These are phyloP conservation scores for Rhinolophus sinicus DNA, from an alignment of 2,113 vertebrate species.

Conservation along the genomic window DNA sequence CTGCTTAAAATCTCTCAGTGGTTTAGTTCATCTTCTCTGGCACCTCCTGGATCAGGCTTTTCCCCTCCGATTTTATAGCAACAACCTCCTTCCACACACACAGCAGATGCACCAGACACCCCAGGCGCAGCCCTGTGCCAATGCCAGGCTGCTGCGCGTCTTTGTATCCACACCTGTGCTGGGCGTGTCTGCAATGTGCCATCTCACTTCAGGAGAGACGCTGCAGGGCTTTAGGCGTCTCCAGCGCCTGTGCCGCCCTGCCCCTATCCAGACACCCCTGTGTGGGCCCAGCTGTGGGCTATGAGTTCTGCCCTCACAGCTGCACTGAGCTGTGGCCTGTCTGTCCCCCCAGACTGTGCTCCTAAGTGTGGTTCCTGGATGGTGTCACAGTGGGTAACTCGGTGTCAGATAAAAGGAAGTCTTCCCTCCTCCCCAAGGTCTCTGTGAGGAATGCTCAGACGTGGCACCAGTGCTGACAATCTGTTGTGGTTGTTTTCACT, in stretches of 20 bases:
- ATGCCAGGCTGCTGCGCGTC: background rate
- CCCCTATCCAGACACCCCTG: background rate
- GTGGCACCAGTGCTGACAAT: fast-evolving
- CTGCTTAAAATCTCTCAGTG: background rate
- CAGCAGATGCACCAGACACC: background rate
- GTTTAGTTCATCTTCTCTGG: background rate
- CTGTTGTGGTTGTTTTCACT: background rate
- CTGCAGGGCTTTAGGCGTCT: background rate
- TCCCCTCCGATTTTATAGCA: background rate
- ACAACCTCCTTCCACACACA: background rate
- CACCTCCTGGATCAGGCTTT: background rate
- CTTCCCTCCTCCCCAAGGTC: background rate
- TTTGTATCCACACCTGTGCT: background rate
- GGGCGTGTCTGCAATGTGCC: background rate
- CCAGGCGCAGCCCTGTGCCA: background rate
- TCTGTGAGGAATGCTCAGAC: background rate
- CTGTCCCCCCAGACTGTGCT: background rate
- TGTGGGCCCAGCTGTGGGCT: too few species aligned
- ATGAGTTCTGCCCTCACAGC: background rate
- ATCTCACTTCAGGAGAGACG: background rate
- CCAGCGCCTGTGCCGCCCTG: background rate
- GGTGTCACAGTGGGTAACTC: background rate
- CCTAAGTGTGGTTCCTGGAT: background rate
- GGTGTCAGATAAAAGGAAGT: background rate
- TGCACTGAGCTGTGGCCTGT: background rate